Conservation (phyloP, 2,113 vertebrate species). For the Fregata magnificens region DNA sequence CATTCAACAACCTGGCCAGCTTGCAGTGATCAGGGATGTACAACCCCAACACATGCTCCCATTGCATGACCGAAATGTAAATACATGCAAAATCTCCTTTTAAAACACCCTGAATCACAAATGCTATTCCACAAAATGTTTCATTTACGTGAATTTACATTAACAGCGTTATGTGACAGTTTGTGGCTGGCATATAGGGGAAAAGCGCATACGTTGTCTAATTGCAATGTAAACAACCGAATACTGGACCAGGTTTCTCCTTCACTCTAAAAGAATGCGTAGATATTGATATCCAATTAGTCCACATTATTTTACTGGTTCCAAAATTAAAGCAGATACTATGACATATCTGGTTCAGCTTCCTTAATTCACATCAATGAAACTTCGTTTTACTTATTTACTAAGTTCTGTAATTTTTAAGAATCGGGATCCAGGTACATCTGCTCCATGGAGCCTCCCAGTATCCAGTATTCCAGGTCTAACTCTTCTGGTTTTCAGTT, state of each 20-base stretch:
- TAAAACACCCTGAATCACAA: background rate
- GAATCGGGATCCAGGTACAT: rapidly evolving
- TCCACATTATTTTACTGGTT: background rate
- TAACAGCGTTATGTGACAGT: too few relatives aligned
- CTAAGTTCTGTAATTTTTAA: background rate
- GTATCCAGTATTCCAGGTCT: background rate
- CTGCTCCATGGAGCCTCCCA: background rate
- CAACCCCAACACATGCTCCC: background rate
- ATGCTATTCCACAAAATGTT: background rate
- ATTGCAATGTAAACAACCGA: background rate
- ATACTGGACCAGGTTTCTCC: background rate
- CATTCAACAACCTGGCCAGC: rapidly evolving
- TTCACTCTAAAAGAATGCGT: background rate
- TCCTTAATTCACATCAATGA: background rate
- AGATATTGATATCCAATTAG: background rate
- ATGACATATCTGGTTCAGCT: background rate
- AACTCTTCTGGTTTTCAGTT: background rate
- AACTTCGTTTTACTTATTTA: background rate
- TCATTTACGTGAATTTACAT: background rate
- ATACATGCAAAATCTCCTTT: background rate
- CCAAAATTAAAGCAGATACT: background rate
- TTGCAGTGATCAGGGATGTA: background rate
- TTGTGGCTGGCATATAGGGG: background rate
- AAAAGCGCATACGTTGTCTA: background rate
- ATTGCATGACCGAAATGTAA: rapidly evolving